Evolutionary conservation across 2,888 invertebrate genomes (phyloP), one percentile per base, ranked within the genome.

Genomic region (Mythimna vitellina): DNA sequence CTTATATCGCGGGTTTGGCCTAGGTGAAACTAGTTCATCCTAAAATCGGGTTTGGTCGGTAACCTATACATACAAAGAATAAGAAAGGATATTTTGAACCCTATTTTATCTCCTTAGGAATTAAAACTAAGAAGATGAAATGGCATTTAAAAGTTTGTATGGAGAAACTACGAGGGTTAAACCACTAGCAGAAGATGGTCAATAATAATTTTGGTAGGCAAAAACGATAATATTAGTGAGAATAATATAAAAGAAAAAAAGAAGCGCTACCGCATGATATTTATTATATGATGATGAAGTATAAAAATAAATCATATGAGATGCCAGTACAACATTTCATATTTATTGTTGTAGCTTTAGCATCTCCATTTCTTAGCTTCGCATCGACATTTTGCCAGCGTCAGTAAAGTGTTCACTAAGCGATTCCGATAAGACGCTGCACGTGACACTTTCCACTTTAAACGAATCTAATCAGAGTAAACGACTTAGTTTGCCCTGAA

Each of bases 401-500:
- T 7, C 49, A 63, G 0, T 42, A 32, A 25, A 32, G 22, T 64
- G 32, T 53, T 12, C 9, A 53, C 38, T 25, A 25, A 38, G 25
- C 75, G n/a, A 65, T 65, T 53, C 10, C 20, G 17, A 65, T n/a
- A 51, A 32, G 49, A 76, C 57, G 49, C 20, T 7, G 49, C 49
- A 49, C 17, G 49, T 29, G 12, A 22, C 69, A 77, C 25, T 51
- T 60, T 10, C 32, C 53, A 46, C 54, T 56, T 54, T 54, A 46
- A 73, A 46, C 57, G 51, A 42, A 68, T 58, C n/a, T 12, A 10
- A 53, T 46, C 49, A 22, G 22, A 42, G 51, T 53, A 25, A 58
- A 77, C 29, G 53, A 60, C 60, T 46, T 22, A 20, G 25, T 22
- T 22, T 29, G 58, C 32, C 51, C 35, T 12, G n/a, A 61, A 42